Conservation (phyloP, 2,888 invertebrate species). For the Campoplex nolae region DNA sequence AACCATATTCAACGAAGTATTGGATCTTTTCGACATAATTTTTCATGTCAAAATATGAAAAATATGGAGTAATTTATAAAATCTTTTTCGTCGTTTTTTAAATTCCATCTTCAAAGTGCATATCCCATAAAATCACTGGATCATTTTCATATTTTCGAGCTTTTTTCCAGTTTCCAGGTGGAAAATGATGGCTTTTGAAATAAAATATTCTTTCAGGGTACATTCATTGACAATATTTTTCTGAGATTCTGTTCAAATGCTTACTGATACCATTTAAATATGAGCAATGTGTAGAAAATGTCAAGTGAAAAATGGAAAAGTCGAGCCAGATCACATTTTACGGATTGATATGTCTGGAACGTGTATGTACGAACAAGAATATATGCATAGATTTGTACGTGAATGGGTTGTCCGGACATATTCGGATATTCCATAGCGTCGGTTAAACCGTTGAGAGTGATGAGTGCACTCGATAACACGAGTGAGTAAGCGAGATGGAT, state of each 20-base stretch:
- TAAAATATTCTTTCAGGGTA: not conserved
- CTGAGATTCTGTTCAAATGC: not conserved
- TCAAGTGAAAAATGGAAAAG: not conserved
- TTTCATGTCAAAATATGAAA: no score
- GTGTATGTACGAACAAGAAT: not conserved
- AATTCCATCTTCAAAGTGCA: not conserved
- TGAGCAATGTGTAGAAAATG: not conserved
- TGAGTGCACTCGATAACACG: constrained; percentile 80
- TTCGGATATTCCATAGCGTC: constrained; percentile 32
- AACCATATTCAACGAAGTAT: no score
- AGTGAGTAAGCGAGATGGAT: constrained; percentile 33
- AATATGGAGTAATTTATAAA: no score
- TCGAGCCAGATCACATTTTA: not conserved
- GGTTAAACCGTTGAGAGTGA: constrained; percentile 74
- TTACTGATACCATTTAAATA: not conserved
- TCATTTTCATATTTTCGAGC: not conserved
- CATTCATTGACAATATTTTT: not conserved
- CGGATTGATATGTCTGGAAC: not conserved
- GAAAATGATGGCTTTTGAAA: not conserved
- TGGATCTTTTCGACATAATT: no score
- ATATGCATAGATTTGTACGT: constrained; percentile 18
- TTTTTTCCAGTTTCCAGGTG: not conserved
- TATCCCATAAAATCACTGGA: not conserved
- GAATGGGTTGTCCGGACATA: constrained; percentile 47
- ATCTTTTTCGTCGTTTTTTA: not conserved